A percentile compares a stretch with the other conserved stretches of the same genome.
Conservation (phyloP, 2,888 invertebrate species). For the Adelphocoris suturalis region DNA sequence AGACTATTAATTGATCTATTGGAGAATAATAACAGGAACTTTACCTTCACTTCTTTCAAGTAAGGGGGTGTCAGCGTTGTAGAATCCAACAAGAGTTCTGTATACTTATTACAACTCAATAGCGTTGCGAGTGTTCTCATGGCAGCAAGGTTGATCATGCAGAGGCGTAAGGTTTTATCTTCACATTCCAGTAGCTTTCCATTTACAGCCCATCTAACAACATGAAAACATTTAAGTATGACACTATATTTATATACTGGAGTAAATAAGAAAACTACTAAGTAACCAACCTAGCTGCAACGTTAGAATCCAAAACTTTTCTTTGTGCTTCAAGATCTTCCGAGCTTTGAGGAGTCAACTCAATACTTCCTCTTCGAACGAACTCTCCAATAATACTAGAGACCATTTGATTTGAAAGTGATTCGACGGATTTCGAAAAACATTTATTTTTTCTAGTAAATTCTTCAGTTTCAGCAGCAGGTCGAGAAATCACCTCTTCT, state of each 20-base stretch:
- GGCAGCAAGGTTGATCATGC: slow-evolving; percentile 81
- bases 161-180: slow-evolving; percentile 79
- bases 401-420: slow-evolving; percentile 78
- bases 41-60: slow-evolving; percentile 52
- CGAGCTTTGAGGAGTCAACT: slow-evolving; percentile 66
- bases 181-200: slow-evolving; percentile 79
- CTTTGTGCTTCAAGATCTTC: slow-evolving; percentile 71
- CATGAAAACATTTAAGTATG: not conserved
- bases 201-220: slow-evolving; percentile 76
- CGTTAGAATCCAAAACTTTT: slow-evolving; percentile 67
- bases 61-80: slow-evolving; percentile 23
- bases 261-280: not conserved
- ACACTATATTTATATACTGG: not conserved
- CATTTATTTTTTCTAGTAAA: slow-evolving; percentile 58
- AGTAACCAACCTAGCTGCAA: slow-evolving; percentile 71
- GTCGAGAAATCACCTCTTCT: slow-evolving; percentile 76
- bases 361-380: slow-evolving; percentile 78
- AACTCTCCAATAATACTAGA: slow-evolving; percentile 81
- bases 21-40: not conserved
- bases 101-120: slow-evolving; percentile 80
- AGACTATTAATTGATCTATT: too few species aligned
- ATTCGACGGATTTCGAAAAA: slow-evolving; percentile 75
- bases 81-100: slow-evolving; percentile 81
- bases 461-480: slow-evolving; percentile 61
- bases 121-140: slow-evolving; percentile 81